Evolutionary conservation across 2,888 invertebrate species (phyloP), one percentile per base, ranked within the genome.

Genomic region (Isoperla grammatica): DNA sequence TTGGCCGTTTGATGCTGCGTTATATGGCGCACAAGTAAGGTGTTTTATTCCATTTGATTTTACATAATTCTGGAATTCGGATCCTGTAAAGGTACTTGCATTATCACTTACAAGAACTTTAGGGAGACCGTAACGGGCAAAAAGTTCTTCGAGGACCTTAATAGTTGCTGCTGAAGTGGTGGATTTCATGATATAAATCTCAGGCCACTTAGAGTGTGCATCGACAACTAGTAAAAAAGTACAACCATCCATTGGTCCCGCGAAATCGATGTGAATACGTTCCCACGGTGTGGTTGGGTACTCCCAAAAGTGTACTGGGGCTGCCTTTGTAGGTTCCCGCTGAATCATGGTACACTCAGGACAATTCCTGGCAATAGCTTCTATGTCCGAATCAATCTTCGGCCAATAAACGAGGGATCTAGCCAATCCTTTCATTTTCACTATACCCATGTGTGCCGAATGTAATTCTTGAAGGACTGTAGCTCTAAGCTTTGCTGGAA

Each of bases 61-160:
- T 6, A 29, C 8, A 29, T 29, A 29, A 29, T 29, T 8, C 8
- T 29, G 29, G 29, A 29, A 29, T 29, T 29, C 29, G 8, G 29
- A 29, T 8, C n/a, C 29, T 8, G 29, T 29, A 59, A 71, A 70
- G 12, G 61, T 61, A 13, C 67, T 62, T 9, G 65, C 67, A 61
- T 69, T 69, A 57, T 70, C 69, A 6, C 65, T 62, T 0, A 67
- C 68, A 3, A 69, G 22, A 6, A 50, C 60, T 19, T 65, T 63
- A 2, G 68, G 69, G 9, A 69, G 46, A 5, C 70, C 68, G 59
- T 64, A 60, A 1, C 60, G 56, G 1, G 66, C 63, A 40, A 63
- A 61, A 2, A 67, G 19, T 13, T 40, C 15, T 20, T 64, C 22
- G 1, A 69, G 53, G 11, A 48, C 58, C 15, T 53, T 55, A 8